phyloP scores from a whole-genome alignment of 2,888 invertebrate species.

The Drosophila melanosoma region DNA sequence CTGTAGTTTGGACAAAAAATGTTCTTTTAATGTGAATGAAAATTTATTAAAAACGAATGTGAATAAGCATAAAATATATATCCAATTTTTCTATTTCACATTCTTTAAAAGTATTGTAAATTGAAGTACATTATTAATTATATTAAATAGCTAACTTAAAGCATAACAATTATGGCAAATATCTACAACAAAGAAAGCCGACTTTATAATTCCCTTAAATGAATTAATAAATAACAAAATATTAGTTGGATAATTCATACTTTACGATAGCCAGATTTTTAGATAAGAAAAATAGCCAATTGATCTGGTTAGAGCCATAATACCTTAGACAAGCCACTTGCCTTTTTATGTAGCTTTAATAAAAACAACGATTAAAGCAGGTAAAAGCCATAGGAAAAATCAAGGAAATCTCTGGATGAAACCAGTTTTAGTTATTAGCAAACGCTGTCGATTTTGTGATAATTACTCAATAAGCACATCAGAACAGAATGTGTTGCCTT shows the following conservation, averaged over 20 bases:
- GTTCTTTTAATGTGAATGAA: background rate
- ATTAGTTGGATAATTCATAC: background rate
- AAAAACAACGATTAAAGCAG: background rate
- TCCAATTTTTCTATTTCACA: background rate
- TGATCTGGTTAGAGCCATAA: too few species aligned
- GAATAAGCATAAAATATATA: background rate
- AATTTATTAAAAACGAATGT: background rate
- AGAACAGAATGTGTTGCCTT: background rate
- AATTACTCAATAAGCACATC: background rate
- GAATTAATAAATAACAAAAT: background rate
- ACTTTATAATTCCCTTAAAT: background rate
- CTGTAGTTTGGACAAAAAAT: background rate
- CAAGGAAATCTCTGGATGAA: too few species aligned
- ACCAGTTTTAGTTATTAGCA: background rate
- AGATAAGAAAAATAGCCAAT: too few species aligned
- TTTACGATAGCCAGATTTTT: rapidly evolving
- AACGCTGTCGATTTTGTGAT: background rate
- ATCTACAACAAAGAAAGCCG: background rate
- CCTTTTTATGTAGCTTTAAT: too few species aligned
- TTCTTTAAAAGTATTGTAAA: too few species aligned
- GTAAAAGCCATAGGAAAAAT: background rate
- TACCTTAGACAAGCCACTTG: too few species aligned
- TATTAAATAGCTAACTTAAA: background rate
- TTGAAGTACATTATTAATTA: background rate
- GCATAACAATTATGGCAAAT: background rate